Base-by-base conservation (phyloP, 2,888 invertebrate species). In the Noctua janthe region DNA sequence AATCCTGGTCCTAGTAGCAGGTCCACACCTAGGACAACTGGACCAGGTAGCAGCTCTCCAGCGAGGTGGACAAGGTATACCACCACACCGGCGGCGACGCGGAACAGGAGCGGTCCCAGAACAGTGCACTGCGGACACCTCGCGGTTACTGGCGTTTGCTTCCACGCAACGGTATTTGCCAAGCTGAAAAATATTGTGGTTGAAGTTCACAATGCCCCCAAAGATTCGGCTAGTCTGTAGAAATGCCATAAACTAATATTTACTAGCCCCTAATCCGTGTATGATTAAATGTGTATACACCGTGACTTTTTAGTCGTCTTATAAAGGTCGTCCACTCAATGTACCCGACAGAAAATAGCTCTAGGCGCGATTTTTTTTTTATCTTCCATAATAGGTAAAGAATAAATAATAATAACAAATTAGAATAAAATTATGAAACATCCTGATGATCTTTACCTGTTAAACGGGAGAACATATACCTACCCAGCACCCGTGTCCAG, bases 21-120 rank as follows among this genome's bases (percentile, higher is more conserved):
- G 97, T 10, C 98, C 98, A 93, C 99, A 99, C 23, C 97, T 97
- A 20, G 98, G 98, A 90, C 99, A 99, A 0, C 97, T 95, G 15
- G 98, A 97, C 99, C 99, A 99, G 8, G 98, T 97, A 1, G 97
- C 97, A 0, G 98, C 97, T 35, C 98, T 96, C 99, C 99, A 99
- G 87, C 98, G 98, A 0, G 99, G 98, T 0, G 98, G 98, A 92
- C 99, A 99, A 0, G 98, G 98, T 75, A 97, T 97, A 23, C 98
- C 98, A 82, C 98, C 99, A 92, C 98, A 98, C 54, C 98, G 97
- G 90, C 98, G 92, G 85, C 97, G 92, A 20, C 93, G 92, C 0
- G 97, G 89, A 94, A 96, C 92, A 97, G 99, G 93, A 97, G 97
- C 83, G 97, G 98, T 89, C 97, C 98, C 82, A 96, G 90, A 69